Base-by-base conservation (phyloP, 2,113 vertebrate species). In the Probosciger aterrimus region DNA sequence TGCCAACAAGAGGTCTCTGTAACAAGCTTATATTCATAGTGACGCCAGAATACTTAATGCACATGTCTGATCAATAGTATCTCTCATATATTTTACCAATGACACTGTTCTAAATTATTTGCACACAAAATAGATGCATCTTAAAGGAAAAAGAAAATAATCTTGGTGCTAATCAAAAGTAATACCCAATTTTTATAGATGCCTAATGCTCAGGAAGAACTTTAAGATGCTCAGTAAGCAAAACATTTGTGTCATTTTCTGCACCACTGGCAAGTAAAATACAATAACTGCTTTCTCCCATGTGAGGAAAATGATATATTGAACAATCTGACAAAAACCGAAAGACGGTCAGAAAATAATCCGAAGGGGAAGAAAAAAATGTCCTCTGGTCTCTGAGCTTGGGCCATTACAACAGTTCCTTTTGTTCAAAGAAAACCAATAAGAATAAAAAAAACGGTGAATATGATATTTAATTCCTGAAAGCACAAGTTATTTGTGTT, bases 151-250 rank as follows among this genome's bases (percentile, higher is more conserved):
- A 37, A 30, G 73, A 60, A 55, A 33, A 50, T 18, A 52, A 13
- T 77, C 46, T 53, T 90, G 20, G 33, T 93, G 41, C 63, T 94
- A 95, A 96, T 96, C 31, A 90, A 73, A 85, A 96, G 30, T 88
- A 88, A 91, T 78, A 60, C 24, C 31, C 18, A 79, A 31, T 57
- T 92, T 96, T 96, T 83, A 70, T 28, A 64, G n/a, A 91, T 74
- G 49, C 14, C 57, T 82, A 89, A 49, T 73, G 19, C n/a, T 82
- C 60, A 65, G 50, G 77, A 92, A 88, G 79, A 92, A 82, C 49
- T 91, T 94, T 83, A 91, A 91, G 82, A 75, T 73, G 44, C 49
- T 95, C 95, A 93, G 73, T 97, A 95, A 96, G 73, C 91, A 95
- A 97, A 97, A 92, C 4, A 95, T 93, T 97, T 91, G 68, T 84